Evolutionary conservation across 2,113 vertebrate species (phyloP), one percentile per base, ranked within the genome.

Genomic region (Zapus hudsonius): DNA sequence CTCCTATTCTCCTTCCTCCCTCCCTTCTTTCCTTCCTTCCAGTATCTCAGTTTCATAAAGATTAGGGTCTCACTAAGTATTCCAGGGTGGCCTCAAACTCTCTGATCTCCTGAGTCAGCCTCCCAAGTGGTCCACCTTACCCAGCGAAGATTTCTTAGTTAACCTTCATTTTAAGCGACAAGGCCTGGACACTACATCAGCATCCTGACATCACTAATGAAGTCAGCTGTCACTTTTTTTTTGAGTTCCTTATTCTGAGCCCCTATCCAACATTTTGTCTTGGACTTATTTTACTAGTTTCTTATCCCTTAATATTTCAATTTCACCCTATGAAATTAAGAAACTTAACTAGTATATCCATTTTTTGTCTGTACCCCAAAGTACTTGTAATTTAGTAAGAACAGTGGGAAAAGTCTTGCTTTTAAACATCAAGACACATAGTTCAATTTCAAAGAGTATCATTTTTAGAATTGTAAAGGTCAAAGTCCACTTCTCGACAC

Each of bases 221-320:
- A 95, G 40, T 78, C 64, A 89, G 40, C 17, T 52, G 82, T 82
- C 79, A 52, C 55, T 95, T 92, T 84, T 82, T 91, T 87, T 70
- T 70, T 19, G 57, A 69, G 94, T n/a, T 95, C 89, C 72, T 88
- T 84, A 84, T 92, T 73, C 88, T 63, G n/a, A 92, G 69, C 70
- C 74, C 90, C 79, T 86, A 38, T 83, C 79, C 20, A 76, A 7
- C 67, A 59, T 73, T 23, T 61, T 76, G 23, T 89, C 25, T 63
- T 61, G 29, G 36, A 61, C 33, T 33, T 10, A 29, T 72, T 70
- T 38, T 10, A n/a, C n/a, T 73, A 61, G 17, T 94, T 85, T 82
- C 92, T 61, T 93, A 78, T 55, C 36, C 5, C 40, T 76, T 80
- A 94, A 38, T 15, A 70, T 90, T 84, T 91, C 20, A 36, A n/a